These are phyloP conservation scores for Elegia similella DNA, from an alignment of 2,888 invertebrate genomes.

Conservation along the genomic window DNA sequence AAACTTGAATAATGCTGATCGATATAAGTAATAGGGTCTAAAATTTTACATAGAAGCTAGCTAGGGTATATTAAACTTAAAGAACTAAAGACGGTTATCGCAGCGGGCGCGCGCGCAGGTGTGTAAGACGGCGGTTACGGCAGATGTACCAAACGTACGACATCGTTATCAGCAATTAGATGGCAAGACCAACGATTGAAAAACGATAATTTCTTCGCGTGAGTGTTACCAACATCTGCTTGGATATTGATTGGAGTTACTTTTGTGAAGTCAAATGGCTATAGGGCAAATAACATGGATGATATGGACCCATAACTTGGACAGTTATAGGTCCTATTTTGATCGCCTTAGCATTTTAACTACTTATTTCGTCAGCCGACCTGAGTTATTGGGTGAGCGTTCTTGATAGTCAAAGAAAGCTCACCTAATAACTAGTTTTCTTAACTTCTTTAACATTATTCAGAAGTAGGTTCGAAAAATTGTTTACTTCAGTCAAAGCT, in stretches of 20 bases:
- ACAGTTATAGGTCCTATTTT: too few species aligned
- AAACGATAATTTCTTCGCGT: slow-evolving; percentile 4
- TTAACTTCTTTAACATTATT: neutral
- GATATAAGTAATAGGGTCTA: too few species aligned
- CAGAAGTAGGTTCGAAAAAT: neutral
- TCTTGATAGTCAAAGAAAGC: neutral
- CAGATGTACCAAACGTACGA: slow-evolving; percentile 10
- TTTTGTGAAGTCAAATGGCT: neutral
- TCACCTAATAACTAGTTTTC: neutral
- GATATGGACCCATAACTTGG: too few species aligned
- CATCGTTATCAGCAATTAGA: slow-evolving; percentile 12
- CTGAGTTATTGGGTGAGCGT: too few species aligned
- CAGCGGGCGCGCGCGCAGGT: slow-evolving; percentile 28
- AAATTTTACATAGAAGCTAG: neutral
- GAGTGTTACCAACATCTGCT: slow-evolving; percentile 2
- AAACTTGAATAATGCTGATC: too few species aligned
- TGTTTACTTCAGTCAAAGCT: neutral
- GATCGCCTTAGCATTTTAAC: too few species aligned
- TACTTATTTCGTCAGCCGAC: too few species aligned
- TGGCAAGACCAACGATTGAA: neutral
- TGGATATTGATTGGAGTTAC: neutral
- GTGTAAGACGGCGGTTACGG: slow-evolving; percentile 24
- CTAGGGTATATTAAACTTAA: neutral
- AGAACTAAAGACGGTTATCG: slow-evolving; percentile 11
- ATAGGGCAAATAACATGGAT: neutral